phyloP scores from a whole-genome alignment of 2,888 invertebrate genomes.

The Orthosia cruda region DNA sequence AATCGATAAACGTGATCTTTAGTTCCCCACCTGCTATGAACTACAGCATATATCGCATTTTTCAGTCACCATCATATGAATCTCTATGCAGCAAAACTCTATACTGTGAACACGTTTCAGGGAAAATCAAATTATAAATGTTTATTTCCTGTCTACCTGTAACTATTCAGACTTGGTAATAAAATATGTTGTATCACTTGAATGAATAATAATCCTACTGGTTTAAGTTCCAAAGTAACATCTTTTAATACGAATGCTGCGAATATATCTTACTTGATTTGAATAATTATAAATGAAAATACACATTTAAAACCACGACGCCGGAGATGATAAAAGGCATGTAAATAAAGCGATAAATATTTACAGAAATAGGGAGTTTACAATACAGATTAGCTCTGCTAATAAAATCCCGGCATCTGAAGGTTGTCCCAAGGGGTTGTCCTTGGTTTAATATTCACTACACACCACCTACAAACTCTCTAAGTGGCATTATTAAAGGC shows the following conservation, averaged over 20 bases:
- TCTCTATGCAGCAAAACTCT: constrained; percentile 7
- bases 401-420: constrained; percentile 21
- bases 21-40: not conserved
- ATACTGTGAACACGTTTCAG: constrained; percentile 4
- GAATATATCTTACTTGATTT: constrained; percentile 11
- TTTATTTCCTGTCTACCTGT: constrained; percentile 21
- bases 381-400: constrained; percentile 8
- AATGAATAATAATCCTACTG: not conserved
- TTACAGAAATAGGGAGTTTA: constrained; percentile 12
- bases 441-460: constrained; percentile 45
- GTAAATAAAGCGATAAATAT: constrained; percentile 37
- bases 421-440: constrained; percentile 22
- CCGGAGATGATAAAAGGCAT: constrained; percentile 13
- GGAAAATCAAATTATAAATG: constrained; percentile 22
- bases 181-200: not conserved
- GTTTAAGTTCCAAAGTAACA: not conserved
- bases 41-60: not conserved
- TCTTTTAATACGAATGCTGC: constrained; percentile 7
- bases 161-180: constrained; percentile 19
- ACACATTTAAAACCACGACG: constrained; percentile 18
- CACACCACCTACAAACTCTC: constrained; percentile 17
- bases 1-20: constrained; percentile 25
- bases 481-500: constrained; percentile 30
- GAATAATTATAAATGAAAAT: constrained; percentile 19
- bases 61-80: not conserved